A percentile compares a stretch with the other conserved stretches of the same genome.
phyloP scores from a whole-genome alignment of 2,113 vertebrate species.

The Platycercus adscitus region DNA sequence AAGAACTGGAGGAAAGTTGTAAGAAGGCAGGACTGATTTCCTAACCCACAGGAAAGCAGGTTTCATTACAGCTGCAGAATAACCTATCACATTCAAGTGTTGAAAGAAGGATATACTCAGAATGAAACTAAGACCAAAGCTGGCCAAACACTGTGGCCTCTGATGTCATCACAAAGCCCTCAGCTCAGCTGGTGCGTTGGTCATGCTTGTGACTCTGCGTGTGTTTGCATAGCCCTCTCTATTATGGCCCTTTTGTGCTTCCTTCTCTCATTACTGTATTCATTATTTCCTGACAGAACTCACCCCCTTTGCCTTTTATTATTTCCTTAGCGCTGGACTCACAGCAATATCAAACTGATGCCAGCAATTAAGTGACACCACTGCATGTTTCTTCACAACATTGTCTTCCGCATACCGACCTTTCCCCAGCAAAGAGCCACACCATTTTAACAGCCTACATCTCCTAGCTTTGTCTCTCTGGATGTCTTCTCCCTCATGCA shows the following conservation, averaged over 20 bases:
- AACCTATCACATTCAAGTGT: background rate
- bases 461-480: background rate
- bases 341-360: constrained; percentile 15
- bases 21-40: background rate
- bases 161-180: background rate
- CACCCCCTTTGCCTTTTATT: constrained; percentile 24
- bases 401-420: background rate
- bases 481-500: background rate
- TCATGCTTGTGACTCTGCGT: background rate
- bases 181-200: background rate
- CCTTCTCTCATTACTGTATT: constrained; percentile 33
- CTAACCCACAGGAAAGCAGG: background rate
- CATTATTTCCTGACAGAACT: constrained; percentile 52
- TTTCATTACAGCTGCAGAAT: background rate
- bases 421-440: background rate
- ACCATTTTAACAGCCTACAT: background rate
- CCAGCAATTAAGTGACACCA: constrained; percentile 38
- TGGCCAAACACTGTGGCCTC: background rate
- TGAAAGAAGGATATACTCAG: background rate
- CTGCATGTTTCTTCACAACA: background rate
- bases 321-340: constrained; percentile 5
- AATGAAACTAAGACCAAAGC: background rate
- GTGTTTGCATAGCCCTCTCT: constrained; percentile 3
- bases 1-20: background rate
- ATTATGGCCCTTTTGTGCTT: constrained; percentile 12